Evolutionary conservation across 2,888 invertebrate genomes (phyloP), one percentile per base, ranked within the genome.

Genomic region (Himalopsyche anomala): DNA sequence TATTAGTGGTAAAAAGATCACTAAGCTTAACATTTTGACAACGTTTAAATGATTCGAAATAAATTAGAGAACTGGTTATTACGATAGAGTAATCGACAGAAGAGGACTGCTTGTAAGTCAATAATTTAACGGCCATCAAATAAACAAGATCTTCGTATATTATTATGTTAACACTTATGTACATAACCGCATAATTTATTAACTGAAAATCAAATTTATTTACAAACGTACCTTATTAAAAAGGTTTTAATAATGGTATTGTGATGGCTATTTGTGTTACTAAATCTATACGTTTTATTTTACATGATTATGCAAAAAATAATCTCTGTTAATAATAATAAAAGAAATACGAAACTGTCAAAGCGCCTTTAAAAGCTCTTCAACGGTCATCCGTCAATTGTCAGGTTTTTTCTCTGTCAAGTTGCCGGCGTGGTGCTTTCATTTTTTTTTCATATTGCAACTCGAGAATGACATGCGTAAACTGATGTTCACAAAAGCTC

Each of bases 361-460:
- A 17, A 62, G 62, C 55, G 19, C 55, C 79, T 85, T 82, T 82
- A 79, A 82, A 17, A 83, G 79, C 82, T 80, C 19, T 82, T 28
- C 82, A 40, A 51, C 82, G 74, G 82, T 80, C 83, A 83, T 85
- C 85, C 56, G 80, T 85, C 85, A 85, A 45, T 45, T 81, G 85
- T 79, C 85, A 69, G 38, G 19, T 83, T 85, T 84, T 87, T 80
- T 80, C 45, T 81, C 81, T 28, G 17, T 56, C 80, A 56, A 38
- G 28, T 45, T 54, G 82, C 55, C 80, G 56, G 56, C 56, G 56
- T 11, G 51, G 82, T 36, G 82, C 82, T 82, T 82, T 56, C 55
- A 56, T 15, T 15, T 56, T 56, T 82, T 82, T 82, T 82, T 82
- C 51, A 62, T 62, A 62, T 56, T 40, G 40, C 82, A 56, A 54